A percentile compares a stretch with the other conserved stretches of the same genome.
phyloP scores from a whole-genome alignment of 2,797 vertebrate species.

The Crocidura indochinensis region DNA sequence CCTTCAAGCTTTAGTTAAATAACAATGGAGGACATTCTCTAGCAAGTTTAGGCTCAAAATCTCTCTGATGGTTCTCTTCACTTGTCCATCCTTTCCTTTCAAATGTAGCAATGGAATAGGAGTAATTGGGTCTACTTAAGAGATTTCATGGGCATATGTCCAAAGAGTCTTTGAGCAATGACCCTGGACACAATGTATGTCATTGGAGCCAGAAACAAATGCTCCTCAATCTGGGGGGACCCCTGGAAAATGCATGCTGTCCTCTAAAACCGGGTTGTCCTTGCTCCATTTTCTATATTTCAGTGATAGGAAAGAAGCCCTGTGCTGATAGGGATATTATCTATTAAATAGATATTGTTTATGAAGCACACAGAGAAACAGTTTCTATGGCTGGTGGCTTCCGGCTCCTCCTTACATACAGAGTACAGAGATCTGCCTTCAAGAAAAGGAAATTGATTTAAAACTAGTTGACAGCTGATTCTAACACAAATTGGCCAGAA shows the following conservation, averaged over 20 bases:
- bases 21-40: conserved; percentile 39
- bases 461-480: conserved; percentile 22
- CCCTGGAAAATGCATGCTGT: neutral
- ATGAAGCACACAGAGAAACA: conserved; percentile 57
- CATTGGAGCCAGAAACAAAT: neutral
- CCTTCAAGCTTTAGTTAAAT: conserved; percentile 58
- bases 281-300: conserved; percentile 22
- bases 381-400: conserved; percentile 46
- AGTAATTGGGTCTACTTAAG: neutral
- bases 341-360: conserved; percentile 14
- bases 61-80: conserved; percentile 63
- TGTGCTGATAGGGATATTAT: neutral
- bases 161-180: conserved; percentile 26
- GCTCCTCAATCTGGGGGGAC: neutral
- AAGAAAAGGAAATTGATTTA: conserved; percentile 68
- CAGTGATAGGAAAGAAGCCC: neutral
- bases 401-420: conserved; percentile 20
- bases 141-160: neutral
- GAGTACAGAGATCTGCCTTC: neutral
- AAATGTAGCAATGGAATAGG: neutral
- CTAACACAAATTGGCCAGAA: conserved; percentile 59
- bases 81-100: conserved; percentile 7
- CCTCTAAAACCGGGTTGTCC: neutral
- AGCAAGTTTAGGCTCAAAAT: conserved; percentile 31
- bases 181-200: neutral